Percentiles rank a stretch among this genome's conserved stretches.
Evolutionary conservation across 2,797 vertebrate genomes (phyloP).

Genomic region (Labroides dimidiatus): DNA sequence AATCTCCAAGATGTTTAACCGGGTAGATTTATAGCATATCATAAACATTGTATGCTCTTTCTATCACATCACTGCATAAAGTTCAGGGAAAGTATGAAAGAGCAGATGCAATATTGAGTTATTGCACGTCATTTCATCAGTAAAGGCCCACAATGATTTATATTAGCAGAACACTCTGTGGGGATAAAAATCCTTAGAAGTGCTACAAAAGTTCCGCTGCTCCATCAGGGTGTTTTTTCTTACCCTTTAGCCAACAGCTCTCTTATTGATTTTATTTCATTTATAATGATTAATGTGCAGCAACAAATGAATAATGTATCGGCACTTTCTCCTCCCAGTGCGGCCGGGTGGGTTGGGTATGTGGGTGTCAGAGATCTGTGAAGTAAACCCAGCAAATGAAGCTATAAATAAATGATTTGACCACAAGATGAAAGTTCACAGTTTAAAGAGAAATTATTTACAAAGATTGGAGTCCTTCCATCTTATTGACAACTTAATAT

Average conservation of each 20-base stretch:
- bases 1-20: constrained; percentile 9
- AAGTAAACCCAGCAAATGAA: constrained; percentile 48
- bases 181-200: constrained; percentile 25
- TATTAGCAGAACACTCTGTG: constrained; percentile 11
- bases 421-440: constrained; percentile 35
- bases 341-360: constrained; percentile 46
- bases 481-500: neutral
- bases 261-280: constrained; percentile 44
- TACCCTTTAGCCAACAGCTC: constrained; percentile 13
- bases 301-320: constrained; percentile 57
- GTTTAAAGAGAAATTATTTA: constrained; percentile 13
- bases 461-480: constrained; percentile 4
- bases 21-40: constrained; percentile 23
- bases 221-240: constrained; percentile 1
- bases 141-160: constrained; percentile 24
- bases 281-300: constrained; percentile 34
- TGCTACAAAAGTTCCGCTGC: neutral
- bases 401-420: constrained; percentile 51
- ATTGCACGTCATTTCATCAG: constrained; percentile 34
- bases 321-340: constrained; percentile 56
- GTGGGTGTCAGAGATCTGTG: constrained; percentile 43
- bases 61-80: neutral
- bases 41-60: constrained; percentile 6
- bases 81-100: neutral
- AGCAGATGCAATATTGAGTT: neutral